phyloP scores from a whole-genome alignment of 2,888 invertebrate genomes.

The Hedya salicella region DNA sequence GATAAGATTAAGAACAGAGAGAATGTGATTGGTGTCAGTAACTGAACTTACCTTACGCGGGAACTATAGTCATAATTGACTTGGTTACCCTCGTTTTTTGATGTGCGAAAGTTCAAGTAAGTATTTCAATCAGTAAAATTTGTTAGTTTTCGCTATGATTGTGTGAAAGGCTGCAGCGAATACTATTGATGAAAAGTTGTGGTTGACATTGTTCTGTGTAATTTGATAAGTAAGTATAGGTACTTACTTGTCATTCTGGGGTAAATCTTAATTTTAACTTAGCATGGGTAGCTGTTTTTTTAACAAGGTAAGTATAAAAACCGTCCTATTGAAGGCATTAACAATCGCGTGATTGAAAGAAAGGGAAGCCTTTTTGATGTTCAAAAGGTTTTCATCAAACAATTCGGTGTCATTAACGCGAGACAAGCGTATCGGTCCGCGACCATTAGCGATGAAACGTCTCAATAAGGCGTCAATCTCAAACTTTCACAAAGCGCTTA shows the following conservation, averaged over 20 bases:
- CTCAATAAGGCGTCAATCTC: constrained; percentile 42
- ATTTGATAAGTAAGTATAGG: neutral
- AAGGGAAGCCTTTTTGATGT: constrained; percentile 33
- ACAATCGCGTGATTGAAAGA: constrained; percentile 33
- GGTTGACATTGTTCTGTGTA: no score
- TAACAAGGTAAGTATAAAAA: constrained; percentile 21
- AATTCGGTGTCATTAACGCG: constrained; percentile 29
- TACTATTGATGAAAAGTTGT: no score
- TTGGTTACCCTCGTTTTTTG: no score
- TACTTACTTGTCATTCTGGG: neutral
- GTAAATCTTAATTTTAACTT: neutral
- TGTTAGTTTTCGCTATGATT: no score
- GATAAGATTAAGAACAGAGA: no score
- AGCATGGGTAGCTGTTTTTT: neutral
- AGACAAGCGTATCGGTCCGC: constrained; percentile 29
- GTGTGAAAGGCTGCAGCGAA: no score
- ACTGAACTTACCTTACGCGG: no score
- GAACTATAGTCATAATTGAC: no score
- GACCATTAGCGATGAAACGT: constrained; percentile 44
- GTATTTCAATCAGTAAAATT: no score
- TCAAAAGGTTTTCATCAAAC: constrained; percentile 42
- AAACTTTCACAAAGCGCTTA: constrained; percentile 45
- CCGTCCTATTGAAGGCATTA: constrained; percentile 30
- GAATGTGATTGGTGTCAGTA: no score
- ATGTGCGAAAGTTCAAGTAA: no score